Conservation (phyloP, 2,888 invertebrate species). For the Platycnemis pennipes region DNA sequence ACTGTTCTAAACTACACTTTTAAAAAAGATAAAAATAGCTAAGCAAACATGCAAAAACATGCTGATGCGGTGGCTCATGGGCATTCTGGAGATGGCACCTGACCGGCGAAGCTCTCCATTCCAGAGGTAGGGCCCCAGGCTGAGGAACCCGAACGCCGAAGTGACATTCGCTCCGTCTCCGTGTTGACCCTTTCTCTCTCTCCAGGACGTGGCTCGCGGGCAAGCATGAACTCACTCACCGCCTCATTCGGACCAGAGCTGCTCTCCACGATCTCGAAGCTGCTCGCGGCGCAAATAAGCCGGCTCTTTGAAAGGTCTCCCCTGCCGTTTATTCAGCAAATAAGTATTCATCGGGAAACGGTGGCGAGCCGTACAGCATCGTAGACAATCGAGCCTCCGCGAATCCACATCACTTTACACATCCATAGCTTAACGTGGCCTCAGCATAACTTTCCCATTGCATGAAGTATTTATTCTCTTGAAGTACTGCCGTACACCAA, state of each 20-base stretch:
- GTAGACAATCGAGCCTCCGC: neutral
- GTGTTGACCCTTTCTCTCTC: neutral
- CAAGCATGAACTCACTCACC: slow-evolving; percentile 31
- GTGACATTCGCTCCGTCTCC: neutral
- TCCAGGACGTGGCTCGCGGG: neutral
- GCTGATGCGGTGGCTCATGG: no score
- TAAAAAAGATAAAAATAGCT: no score
- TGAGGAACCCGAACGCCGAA: no score
- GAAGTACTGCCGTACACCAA: no score
- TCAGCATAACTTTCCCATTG: neutral
- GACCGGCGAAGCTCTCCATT: no score
- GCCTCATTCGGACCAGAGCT: neutral
- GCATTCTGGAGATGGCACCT: no score
- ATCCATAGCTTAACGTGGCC: neutral
- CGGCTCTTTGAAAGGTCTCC: neutral
- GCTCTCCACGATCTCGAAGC: neutral
- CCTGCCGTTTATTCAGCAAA: neutral
- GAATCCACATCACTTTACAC: neutral
- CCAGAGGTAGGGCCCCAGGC: no score
- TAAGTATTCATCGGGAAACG: neutral
- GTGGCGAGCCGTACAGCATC: neutral
- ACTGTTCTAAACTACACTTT: no score
- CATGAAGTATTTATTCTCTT: neutral
- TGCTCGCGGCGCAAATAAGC: neutral
- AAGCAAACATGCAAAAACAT: no score